phyloP scores from a whole-genome alignment of 1,140 invertebrate genomes.

The Periplaneta americana region DNA sequence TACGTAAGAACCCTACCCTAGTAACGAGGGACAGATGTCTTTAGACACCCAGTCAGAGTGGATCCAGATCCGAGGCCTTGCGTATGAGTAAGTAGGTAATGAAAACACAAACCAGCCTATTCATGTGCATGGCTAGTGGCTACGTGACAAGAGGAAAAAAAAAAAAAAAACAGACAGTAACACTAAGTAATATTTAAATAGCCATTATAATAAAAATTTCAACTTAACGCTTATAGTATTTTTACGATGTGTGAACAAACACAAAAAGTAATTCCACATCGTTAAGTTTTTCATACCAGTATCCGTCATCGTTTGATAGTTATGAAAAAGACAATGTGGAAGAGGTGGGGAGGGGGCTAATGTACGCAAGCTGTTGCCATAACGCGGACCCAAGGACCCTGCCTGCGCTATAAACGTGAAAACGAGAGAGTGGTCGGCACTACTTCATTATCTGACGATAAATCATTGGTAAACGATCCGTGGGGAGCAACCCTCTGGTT shows the following conservation, averaged over 20 bases:
- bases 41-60: neutral
- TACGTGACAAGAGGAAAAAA: neutral
- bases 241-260: slow-evolving; percentile 17
- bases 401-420: neutral
- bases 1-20: too few species aligned
- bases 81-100: neutral
- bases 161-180: slow-evolving; percentile 21
- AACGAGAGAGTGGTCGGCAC: neutral
- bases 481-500: neutral
- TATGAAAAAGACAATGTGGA: neutral
- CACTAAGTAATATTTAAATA: slow-evolving; percentile 18
- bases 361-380: slow-evolving; percentile 5
- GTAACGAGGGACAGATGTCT: neutral
- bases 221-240: neutral
- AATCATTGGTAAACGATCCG: neutral
- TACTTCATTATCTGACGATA: slow-evolving; percentile 1
- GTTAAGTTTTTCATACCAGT: neutral
- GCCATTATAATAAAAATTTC: slow-evolving; percentile 19
- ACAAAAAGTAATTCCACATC: slow-evolving; percentile 11
- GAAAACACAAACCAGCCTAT: too few species aligned
- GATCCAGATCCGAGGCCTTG: neutral
- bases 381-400: neutral
- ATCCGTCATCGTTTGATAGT: neutral
- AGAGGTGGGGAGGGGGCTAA: neutral
- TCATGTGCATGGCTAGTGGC: too few species aligned